Conservation (phyloP, 2,888 invertebrate species). For the Diadegma fenestrale region DNA sequence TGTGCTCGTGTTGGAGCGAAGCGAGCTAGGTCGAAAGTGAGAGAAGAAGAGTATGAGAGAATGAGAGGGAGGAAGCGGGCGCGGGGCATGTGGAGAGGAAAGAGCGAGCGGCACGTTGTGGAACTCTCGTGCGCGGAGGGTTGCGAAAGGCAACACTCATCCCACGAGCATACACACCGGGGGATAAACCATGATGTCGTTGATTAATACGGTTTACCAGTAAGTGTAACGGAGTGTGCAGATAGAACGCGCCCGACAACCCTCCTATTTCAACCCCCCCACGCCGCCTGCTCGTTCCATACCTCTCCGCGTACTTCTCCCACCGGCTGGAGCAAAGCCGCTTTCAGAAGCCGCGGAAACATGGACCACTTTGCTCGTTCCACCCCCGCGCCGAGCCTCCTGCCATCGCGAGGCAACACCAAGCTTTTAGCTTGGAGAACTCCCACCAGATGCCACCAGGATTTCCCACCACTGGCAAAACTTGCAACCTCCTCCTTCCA, state of each 20-base stretch:
- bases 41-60: slow-evolving; percentile 30
- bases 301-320: slow-evolving; percentile 66
- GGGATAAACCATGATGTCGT: slow-evolving; percentile 85
- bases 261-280: slow-evolving; percentile 59
- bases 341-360: slow-evolving; percentile 46
- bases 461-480: slow-evolving; percentile 33
- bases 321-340: slow-evolving; percentile 49
- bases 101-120: slow-evolving; percentile 68
- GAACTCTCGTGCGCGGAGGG: slow-evolving; percentile 60
- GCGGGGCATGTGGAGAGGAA: slow-evolving; percentile 64
- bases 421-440: slow-evolving; percentile 44
- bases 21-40: slow-evolving; percentile 66
- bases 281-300: slow-evolving; percentile 33
- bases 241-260: slow-evolving; percentile 75
- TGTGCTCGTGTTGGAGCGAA: slow-evolving; percentile 46
- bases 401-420: slow-evolving; percentile 32
- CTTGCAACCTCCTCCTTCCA: slow-evolving; percentile 36
- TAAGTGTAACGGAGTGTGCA: slow-evolving; percentile 85
- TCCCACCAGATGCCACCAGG: slow-evolving; percentile 51
- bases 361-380: slow-evolving; percentile 48
- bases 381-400: slow-evolving; percentile 20
- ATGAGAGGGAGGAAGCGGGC: too few relatives aligned
- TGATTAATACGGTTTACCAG: slow-evolving; percentile 85
- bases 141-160: slow-evolving; percentile 48
- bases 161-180: slow-evolving; percentile 70